Evolutionary conservation across 2,797 vertebrate species (phyloP).

Genomic region (Halcyon chelicuti): DNA sequence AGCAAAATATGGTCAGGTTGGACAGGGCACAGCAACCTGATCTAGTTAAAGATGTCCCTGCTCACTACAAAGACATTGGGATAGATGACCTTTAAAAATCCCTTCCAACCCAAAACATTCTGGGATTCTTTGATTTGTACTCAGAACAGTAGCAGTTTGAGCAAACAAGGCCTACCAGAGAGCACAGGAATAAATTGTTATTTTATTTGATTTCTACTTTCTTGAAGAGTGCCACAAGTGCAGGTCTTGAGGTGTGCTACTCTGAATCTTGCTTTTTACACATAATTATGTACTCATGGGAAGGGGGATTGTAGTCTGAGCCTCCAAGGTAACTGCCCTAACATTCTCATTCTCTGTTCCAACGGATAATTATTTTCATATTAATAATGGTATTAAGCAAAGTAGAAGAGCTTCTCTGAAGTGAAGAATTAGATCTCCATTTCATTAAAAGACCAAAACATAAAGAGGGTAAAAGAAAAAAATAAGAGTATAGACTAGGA

Average conservation of each 20-base stretch:
- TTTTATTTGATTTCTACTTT: background rate
- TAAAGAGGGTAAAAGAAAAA: background rate
- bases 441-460: background rate
- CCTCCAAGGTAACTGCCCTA: background rate
- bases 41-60: background rate
- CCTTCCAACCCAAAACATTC: background rate
- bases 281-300: background rate
- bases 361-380: background rate
- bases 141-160: background rate
- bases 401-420: background rate
- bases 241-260: background rate
- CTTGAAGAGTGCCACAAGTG: background rate
- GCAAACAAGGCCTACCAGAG: background rate
- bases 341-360: background rate
- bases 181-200: background rate
- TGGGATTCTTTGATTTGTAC: background rate
- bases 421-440: background rate
- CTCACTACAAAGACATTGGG: background rate
- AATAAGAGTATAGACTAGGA: too few species aligned
- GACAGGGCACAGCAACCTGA: too few species aligned
- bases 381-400: background rate
- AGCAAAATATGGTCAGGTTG: background rate
- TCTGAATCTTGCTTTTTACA: background rate
- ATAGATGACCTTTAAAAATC: background rate
- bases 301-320: background rate